Percentiles rank a stretch among this genome's conserved stretches.
Evolutionary conservation across 2,797 vertebrate species (phyloP).

Genomic region (Pangasius djambal): DNA sequence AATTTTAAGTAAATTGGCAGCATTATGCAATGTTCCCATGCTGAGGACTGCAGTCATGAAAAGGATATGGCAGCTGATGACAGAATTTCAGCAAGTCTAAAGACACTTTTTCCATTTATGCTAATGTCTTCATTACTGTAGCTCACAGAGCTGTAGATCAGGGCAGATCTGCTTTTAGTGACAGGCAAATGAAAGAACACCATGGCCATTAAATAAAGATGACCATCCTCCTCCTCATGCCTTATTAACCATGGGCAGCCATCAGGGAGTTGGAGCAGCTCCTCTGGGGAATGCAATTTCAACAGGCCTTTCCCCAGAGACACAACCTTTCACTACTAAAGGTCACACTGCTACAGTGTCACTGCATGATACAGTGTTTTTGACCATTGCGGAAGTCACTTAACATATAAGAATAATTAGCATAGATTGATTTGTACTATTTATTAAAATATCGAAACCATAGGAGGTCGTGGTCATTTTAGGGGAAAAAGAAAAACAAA

Average conservation of each 20-base stretch:
- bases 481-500: neutral
- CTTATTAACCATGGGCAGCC: slow-evolving; percentile 59
- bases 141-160: slow-evolving; percentile 41
- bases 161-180: slow-evolving; percentile 34
- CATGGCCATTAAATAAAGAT: slow-evolving; percentile 54
- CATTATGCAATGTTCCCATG: neutral
- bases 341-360: slow-evolving; percentile 37
- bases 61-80: neutral
- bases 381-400: slow-evolving; percentile 1
- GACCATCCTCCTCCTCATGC: slow-evolving; percentile 44
- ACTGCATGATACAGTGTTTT: slow-evolving; percentile 32
- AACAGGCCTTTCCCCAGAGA: slow-evolving; percentile 19
- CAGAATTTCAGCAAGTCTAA: slow-evolving; percentile 11
- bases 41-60: neutral
- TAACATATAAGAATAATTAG: neutral
- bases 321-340: slow-evolving; percentile 34
- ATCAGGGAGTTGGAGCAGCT: slow-evolving; percentile 43
- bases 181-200: slow-evolving; percentile 38
- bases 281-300: slow-evolving; percentile 40
- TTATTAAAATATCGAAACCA: neutral
- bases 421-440: neutral
- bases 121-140: slow-evolving; percentile 39
- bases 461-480: neutral
- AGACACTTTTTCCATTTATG: slow-evolving; percentile 17
- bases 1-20: neutral